Conservation (phyloP, 2,888 invertebrate species). For the Ophion ventricosus region DNA sequence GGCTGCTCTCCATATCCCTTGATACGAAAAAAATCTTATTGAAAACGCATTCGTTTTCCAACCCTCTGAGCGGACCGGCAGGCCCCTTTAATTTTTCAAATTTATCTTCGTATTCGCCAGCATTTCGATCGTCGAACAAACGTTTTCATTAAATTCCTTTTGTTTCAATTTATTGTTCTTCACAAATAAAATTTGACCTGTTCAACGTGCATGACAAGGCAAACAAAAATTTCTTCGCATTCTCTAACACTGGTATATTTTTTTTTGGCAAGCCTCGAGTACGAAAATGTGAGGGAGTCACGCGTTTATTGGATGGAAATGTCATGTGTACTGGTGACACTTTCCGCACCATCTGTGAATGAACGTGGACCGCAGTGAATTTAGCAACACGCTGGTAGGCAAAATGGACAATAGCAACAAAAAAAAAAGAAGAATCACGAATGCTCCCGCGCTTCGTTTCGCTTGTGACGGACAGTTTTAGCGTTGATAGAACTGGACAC, state of each 20-base stretch:
- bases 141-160: not conserved
- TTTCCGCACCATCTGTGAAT: slow-evolving; percentile 49
- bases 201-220: not conserved
- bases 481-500: slow-evolving; percentile 52
- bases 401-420: not conserved
- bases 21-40: not conserved
- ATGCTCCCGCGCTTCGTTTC: slow-evolving; percentile 53
- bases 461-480: slow-evolving; percentile 52
- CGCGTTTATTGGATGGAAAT: slow-evolving; percentile 13
- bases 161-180: slow-evolving; percentile 4
- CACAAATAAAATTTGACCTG: not conserved
- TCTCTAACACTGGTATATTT: not conserved
- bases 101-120: not conserved
- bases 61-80: not conserved
- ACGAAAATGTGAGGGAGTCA: not conserved
- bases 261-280: slow-evolving; percentile 16
- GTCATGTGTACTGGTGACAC: slow-evolving; percentile 28
- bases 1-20: not conserved
- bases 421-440: slow-evolving; percentile 47
- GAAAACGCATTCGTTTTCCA: not conserved
- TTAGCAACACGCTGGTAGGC: slow-evolving; percentile 19
- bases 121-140: not conserved
- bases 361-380: slow-evolving; percentile 53
- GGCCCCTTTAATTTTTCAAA: not conserved
- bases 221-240: not conserved